Conservation (phyloP, 2,888 invertebrate genomes). For the Xestia c-nigrum region DNA sequence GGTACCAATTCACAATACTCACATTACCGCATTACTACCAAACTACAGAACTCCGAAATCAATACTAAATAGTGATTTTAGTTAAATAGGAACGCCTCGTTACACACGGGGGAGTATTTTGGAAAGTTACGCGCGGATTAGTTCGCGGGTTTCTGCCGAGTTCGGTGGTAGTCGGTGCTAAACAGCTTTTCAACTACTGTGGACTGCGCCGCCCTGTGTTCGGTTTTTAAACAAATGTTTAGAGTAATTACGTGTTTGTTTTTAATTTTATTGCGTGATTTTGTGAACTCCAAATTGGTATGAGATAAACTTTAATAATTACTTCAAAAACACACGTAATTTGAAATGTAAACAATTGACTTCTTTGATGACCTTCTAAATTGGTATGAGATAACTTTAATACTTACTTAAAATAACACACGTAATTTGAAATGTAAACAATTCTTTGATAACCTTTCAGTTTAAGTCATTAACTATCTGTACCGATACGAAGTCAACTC, state of each 20-base stretch:
- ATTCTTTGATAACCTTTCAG: not conserved
- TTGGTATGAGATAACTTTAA: not conserved
- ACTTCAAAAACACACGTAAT: too few species aligned
- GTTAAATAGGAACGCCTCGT: conserved; percentile 49
- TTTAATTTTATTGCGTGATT: not conserved
- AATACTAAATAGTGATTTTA: conserved; percentile 52
- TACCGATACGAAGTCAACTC: not conserved
- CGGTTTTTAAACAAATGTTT: conserved; percentile 44
- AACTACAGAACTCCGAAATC: conserved; percentile 44
- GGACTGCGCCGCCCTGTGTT: conserved; percentile 36
- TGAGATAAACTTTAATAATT: not conserved
- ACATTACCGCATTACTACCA: conserved; percentile 11
- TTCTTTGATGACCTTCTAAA: not conserved
- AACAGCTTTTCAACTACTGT: conserved; percentile 69
- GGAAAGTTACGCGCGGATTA: conserved; percentile 65
- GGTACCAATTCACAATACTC: conserved; percentile 20
- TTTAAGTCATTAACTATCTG: not conserved
- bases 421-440: not conserved
- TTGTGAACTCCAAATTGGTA: not conserved
- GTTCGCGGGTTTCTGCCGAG: conserved; percentile 66
- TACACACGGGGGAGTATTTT: conserved; percentile 56
- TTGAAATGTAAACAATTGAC: not conserved
- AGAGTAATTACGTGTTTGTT: not conserved
- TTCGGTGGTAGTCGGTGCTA: conserved; percentile 45
- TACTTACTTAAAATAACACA: not conserved